Percentiles rank a stretch among this genome's conserved stretches.
Evolutionary conservation across 1,140 invertebrate genomes (phyloP).

Genomic region (Nasonia longicornis): DNA sequence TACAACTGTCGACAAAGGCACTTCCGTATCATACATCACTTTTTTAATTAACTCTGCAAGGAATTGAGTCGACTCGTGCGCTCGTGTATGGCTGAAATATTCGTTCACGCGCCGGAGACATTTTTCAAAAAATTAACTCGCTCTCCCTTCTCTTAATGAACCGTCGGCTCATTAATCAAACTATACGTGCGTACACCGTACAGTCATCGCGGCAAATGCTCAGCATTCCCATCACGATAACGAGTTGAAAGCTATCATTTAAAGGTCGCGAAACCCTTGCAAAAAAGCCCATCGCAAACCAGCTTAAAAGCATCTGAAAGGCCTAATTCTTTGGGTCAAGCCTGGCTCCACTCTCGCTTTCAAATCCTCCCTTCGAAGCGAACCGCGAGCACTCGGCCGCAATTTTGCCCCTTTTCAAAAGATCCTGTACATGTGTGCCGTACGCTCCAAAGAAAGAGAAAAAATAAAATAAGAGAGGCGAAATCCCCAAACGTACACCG

Average conservation of each 20-base stretch:
- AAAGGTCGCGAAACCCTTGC: neutral
- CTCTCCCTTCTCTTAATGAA: too few species aligned
- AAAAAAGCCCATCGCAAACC: neutral
- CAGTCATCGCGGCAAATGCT: neutral
- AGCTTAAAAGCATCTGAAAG: neutral
- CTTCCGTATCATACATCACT: neutral
- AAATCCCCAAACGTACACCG: neutral
- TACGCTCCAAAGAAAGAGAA: neutral
- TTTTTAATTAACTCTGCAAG: neutral
- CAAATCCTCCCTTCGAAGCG: neutral
- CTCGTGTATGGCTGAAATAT: too few species aligned
- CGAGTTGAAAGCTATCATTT: neutral
- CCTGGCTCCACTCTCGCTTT: neutral
- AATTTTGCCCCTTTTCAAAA: neutral
- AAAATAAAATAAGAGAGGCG: neutral
- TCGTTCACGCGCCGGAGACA: too few species aligned
- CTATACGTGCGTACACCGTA: too few species aligned
- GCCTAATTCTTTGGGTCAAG: slow-evolving; percentile 2
- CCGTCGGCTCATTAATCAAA: too few species aligned
- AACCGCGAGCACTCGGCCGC: neutral
- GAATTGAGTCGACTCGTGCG: neutral
- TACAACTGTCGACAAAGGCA: neutral
- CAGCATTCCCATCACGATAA: neutral
- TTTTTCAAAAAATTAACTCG: too few species aligned
- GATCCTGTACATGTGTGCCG: neutral